phyloP scores from a whole-genome alignment of 2,797 vertebrate genomes.

The Antrozous pallidus region DNA sequence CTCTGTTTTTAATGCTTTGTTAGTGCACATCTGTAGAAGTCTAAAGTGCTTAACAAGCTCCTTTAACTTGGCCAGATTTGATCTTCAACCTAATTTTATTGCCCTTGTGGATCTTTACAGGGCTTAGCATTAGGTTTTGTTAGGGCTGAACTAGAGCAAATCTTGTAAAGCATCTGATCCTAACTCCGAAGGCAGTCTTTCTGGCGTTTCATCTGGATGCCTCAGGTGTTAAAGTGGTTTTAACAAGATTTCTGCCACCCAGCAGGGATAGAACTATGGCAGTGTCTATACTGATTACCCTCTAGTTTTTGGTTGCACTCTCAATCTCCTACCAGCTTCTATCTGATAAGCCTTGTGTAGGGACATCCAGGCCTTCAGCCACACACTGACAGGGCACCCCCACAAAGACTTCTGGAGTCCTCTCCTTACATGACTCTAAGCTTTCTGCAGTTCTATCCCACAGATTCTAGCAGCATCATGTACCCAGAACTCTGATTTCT shows the following conservation, averaged over 20 bases:
- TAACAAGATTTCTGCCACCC: background rate
- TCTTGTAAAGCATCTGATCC: background rate
- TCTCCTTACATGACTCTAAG: background rate
- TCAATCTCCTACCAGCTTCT: background rate
- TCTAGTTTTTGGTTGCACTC: background rate
- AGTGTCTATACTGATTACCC: background rate
- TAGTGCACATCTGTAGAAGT: background rate
- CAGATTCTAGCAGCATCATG: background rate
- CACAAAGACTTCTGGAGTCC: background rate
- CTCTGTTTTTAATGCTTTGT: background rate
- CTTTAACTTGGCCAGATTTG: background rate
- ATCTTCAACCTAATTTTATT: background rate
- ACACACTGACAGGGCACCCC: background rate
- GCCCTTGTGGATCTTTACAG: background rate
- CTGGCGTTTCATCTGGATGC: background rate
- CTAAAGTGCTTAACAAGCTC: background rate
- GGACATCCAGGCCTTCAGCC: background rate
- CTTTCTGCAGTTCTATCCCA: background rate
- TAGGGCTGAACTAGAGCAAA: background rate
- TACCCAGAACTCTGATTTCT: background rate
- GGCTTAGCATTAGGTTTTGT: background rate
- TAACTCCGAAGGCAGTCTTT: background rate
- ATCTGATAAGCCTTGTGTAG: fast-evolving
- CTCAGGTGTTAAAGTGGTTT: fast-evolving
- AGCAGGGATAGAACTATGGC: background rate